Evolutionary conservation across 1,140 invertebrate species (phyloP), one percentile per base, ranked within the genome.

Genomic region (Drosophila oshimai): DNA sequence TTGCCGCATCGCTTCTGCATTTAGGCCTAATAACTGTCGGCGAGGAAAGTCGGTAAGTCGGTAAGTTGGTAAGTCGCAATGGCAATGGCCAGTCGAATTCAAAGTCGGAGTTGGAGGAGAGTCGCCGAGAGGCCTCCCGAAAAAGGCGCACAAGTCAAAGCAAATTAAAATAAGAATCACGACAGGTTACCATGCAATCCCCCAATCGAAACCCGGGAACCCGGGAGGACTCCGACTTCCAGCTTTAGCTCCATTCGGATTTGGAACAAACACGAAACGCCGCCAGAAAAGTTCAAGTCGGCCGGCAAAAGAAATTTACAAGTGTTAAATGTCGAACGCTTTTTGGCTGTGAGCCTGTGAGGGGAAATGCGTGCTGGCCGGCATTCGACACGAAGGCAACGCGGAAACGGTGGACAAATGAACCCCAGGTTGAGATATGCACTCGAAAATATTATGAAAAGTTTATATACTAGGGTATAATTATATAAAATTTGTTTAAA

Each of bases 151-250:
- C 79, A 83, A 83, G 79, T 86, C 81, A 87, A 87, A 77, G 81
- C 81, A 87, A 87, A 87, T 87, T 87, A 87, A 87, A 87, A 87
- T 84, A 87, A 87, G 81, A 87, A 87, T 87, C 81, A 87, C 81
- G 81, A 87, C 81, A 87, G 81, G 81, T 87, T 87, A 87, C 81
- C 81, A 87, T 87, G 81, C 81, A 70, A 86, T 57, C 80, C 55
- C 61, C 65, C 65, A 57, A 55, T 68, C 62, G 64, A 68, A 67
- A 9, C 49, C 33, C 17, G 22, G 31, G 64, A 68, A 67, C n/a
- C 49, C 33, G 24, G 22, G 31, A 36, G 47, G 22, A 29, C 36
- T 54, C 17, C 37, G n/a, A n/a, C 33, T 42, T n/a, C 26, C 31
- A 33, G 12, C 50, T 22, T 6, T 12, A 44, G 31, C 49, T 58